Evolutionary conservation across 2,113 vertebrate species (phyloP).

Genomic region (Gavia stellata): DNA sequence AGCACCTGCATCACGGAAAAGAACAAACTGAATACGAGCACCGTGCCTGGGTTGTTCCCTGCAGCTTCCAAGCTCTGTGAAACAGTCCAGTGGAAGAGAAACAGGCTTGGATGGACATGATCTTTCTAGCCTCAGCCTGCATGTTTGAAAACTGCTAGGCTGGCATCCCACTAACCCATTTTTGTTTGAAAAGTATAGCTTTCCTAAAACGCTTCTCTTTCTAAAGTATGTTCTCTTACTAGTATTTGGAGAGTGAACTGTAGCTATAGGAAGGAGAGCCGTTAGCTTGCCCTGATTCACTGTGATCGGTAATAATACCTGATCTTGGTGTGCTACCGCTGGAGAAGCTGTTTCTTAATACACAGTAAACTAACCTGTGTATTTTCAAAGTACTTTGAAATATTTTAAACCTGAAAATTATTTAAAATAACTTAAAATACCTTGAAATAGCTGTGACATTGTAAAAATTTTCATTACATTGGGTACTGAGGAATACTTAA

Average conservation of each 20-base stretch:
- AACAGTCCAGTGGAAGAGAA: not conserved
- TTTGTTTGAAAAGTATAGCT: not conserved
- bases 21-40: not conserved
- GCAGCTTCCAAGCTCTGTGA: not conserved
- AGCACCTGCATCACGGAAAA: slow-evolving; percentile 78
- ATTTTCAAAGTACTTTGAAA: not conserved
- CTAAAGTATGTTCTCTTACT: not conserved
- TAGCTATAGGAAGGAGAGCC: not conserved
- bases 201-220: not conserved
- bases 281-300: not conserved
- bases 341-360: not conserved
- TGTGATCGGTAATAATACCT: not conserved
- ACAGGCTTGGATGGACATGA: not conserved
- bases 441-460: not conserved
- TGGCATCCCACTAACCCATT: not conserved
- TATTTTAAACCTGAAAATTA: not conserved
- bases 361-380: not conserved
- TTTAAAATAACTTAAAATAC: not conserved
- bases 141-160: not conserved
- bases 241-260: not conserved
- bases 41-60: not conserved
- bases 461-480: not conserved
- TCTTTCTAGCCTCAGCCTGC: not conserved
- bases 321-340: not conserved
- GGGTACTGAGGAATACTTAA: not conserved